Percentiles rank a stretch among this genome's conserved stretches.
These are phyloP conservation scores for Perognathus longimembris DNA, from an alignment of 2,113 vertebrate genomes.

Conservation along the genomic window DNA sequence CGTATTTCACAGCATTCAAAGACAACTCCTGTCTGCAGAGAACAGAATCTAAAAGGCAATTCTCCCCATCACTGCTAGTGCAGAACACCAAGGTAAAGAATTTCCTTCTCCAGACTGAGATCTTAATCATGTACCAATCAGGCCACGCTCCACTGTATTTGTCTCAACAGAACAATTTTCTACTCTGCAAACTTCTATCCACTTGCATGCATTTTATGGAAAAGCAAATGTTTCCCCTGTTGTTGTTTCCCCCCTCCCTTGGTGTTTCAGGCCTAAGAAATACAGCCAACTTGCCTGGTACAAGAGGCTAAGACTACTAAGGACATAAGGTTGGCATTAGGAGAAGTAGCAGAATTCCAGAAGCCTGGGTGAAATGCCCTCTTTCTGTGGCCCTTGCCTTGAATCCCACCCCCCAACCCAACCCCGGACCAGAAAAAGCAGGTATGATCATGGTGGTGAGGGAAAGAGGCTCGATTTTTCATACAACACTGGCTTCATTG, in stretches of 20 bases:
- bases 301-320: neutral
- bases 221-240: conserved; percentile 61
- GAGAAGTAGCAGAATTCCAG: neutral
- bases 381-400: neutral
- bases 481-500: neutral
- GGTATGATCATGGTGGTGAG: neutral
- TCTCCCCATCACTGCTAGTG: conserved; percentile 64
- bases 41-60: conserved; percentile 53
- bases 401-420: neutral
- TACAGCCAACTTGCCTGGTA: neutral
- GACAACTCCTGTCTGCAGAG: neutral
- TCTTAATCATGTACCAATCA: conserved; percentile 59
- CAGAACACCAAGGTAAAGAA: conserved; percentile 28
- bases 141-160: conserved; percentile 33
- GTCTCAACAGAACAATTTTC: conserved; percentile 75
- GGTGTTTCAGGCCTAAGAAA: conserved; percentile 21
- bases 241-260: neutral
- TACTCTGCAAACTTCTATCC: conserved; percentile 72
- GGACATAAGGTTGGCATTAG: neutral
- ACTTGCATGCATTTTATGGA: conserved; percentile 64
- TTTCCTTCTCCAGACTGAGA: conserved; percentile 59
- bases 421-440: neutral
- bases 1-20: neutral
- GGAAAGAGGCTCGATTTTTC: neutral
- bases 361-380: neutral